Percentiles rank a stretch among this genome's conserved stretches.
phyloP scores from a whole-genome alignment of 2,888 invertebrate species.

The Lasioglossum marginatum region DNA sequence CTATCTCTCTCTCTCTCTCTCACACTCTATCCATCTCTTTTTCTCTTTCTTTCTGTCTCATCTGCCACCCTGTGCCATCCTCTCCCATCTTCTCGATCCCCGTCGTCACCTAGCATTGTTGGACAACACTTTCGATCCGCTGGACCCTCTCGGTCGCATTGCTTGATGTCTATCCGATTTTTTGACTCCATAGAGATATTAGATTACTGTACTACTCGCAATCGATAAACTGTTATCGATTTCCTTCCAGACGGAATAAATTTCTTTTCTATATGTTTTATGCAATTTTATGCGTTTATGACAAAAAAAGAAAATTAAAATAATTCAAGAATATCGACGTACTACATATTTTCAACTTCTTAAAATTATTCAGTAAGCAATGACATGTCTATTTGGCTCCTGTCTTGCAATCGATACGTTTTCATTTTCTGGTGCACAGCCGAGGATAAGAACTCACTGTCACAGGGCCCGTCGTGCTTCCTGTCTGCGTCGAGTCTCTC shows the following conservation, averaged over 20 bases:
- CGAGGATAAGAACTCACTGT: not conserved
- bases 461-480: not conserved
- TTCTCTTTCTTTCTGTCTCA: too few relatives aligned
- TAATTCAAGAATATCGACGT: too few relatives aligned
- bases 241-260: too few relatives aligned
- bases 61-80: not conserved
- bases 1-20: not conserved
- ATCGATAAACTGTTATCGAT: too few relatives aligned
- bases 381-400: too few relatives aligned
- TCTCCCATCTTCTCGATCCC: not conserved
- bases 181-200: not conserved
- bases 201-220: constrained; percentile 4
- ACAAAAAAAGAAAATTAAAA: too few relatives aligned
- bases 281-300: too few relatives aligned
- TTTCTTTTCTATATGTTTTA: too few relatives aligned
- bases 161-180: constrained; percentile 18
- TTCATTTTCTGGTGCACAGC: not conserved
- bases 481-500: not conserved
- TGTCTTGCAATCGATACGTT: too few relatives aligned
- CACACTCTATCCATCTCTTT: not conserved
- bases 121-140: constrained; percentile 1
- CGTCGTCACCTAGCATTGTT: not conserved
- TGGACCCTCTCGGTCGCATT: not conserved
- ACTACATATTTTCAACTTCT: too few relatives aligned
- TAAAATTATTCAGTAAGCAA: too few relatives aligned